These are phyloP conservation scores for Delphinus delphis DNA, from an alignment of 2,113 vertebrate genomes.

Conservation along the genomic window DNA sequence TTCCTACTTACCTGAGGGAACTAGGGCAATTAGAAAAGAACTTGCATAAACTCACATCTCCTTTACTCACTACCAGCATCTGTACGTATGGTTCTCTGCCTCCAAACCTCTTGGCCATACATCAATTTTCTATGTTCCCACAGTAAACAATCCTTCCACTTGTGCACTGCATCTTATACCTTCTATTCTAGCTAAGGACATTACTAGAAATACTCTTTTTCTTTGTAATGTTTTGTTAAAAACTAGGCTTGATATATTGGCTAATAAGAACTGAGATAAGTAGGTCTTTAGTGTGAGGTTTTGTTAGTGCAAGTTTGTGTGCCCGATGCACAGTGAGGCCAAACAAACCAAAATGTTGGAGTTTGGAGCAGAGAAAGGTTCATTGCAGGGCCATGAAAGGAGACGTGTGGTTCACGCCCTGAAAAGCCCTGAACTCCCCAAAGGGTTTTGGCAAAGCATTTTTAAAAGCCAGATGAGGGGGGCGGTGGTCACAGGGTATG, in stretches of 20 bases:
- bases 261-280: background rate
- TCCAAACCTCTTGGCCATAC: background rate
- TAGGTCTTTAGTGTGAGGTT: background rate
- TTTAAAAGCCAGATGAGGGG: too few species aligned
- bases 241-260: background rate
- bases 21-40: background rate
- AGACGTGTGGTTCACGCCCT: too few species aligned
- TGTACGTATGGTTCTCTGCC: background rate
- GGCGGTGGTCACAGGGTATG: too few species aligned
- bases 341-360: too few species aligned
- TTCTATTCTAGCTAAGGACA: background rate
- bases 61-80: background rate
- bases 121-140: background rate
- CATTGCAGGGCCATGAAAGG: too few species aligned
- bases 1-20: background rate
- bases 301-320: background rate
- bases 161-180: background rate
- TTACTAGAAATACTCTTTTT: background rate
- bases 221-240: background rate
- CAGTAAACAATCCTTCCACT: background rate
- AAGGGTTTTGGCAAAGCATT: too few species aligned
- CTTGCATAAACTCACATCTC: background rate
- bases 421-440: too few species aligned
- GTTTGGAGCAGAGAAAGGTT: too few species aligned
- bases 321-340: too few species aligned